Evolutionary conservation across 2,113 vertebrate species (phyloP).

Genomic region (Eulacestoma nigropectus): DNA sequence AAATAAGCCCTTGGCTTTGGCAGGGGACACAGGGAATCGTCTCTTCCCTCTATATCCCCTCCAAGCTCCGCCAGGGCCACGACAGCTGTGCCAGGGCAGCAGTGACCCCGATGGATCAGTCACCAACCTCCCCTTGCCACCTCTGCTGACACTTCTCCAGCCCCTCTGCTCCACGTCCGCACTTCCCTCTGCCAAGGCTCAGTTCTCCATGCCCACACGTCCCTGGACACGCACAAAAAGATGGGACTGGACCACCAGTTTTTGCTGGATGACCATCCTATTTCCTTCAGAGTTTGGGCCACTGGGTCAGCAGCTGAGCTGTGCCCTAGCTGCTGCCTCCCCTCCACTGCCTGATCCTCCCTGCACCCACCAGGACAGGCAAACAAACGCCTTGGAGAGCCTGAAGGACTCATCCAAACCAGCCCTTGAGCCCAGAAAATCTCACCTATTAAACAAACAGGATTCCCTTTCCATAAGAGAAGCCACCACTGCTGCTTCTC

Average conservation of each 20-base stretch:
- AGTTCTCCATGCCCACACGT: rapidly evolving
- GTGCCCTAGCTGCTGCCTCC: not conserved
- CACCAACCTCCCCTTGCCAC: not conserved
- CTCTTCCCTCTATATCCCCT: too few relatives aligned
- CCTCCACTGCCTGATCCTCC: not conserved
- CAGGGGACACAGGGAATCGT: not conserved
- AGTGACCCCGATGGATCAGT: rapidly evolving
- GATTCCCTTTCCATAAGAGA: not conserved
- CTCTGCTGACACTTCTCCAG: not conserved
- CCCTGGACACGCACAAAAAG: rapidly evolving
- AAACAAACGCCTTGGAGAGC: not conserved
- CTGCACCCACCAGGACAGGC: not conserved
- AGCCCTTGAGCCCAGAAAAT: not conserved
- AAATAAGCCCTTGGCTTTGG: not conserved
- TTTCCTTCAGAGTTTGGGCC: not conserved
- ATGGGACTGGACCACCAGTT: rapidly evolving
- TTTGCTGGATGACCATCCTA: not conserved
- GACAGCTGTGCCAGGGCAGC: not conserved
- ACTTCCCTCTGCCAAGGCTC: not conserved
- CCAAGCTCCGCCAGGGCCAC: not conserved
- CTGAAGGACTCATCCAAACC: not conserved
- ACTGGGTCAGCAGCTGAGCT: not conserved
- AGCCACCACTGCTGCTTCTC: not conserved
- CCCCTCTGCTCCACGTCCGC: not conserved
- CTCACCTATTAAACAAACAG: not conserved